A percentile compares a stretch with the other conserved stretches of the same genome.
These are phyloP conservation scores for Macrosteles quadrilineatus DNA, from an alignment of 1,140 invertebrate genomes.

Conservation along the genomic window DNA sequence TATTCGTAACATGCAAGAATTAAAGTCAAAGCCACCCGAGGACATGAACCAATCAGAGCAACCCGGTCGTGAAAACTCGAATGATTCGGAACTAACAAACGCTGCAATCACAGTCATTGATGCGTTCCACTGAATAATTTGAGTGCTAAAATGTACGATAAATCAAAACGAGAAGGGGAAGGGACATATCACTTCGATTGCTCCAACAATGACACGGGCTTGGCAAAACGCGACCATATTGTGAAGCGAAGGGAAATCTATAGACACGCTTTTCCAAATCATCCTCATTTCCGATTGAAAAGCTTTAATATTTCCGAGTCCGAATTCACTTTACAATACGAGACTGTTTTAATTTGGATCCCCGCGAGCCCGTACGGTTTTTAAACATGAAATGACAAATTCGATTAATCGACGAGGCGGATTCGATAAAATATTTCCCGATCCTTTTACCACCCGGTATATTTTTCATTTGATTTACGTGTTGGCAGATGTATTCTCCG, in stretches of 20 bases:
- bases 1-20: too few species aligned
- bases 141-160: neutral
- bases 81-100: too few species aligned
- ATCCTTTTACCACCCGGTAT: too few species aligned
- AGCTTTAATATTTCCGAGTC: slow-evolving; percentile 1
- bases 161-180: neutral
- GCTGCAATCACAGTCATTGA: too few species aligned
- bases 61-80: too few species aligned
- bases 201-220: slow-evolving; percentile 4
- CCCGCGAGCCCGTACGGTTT: neutral
- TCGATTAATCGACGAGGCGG: neutral
- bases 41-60: too few species aligned
- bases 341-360: slow-evolving; percentile 9
- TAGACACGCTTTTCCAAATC: slow-evolving; percentile 5
- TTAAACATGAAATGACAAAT: slow-evolving; percentile 11
- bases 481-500: too few species aligned
- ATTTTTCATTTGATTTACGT: too few species aligned
- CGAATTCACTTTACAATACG: neutral
- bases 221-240: neutral
- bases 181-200: neutral
- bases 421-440: neutral
- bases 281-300: neutral
- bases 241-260: neutral
- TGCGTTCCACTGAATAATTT: too few species aligned
- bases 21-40: too few species aligned